Base-by-base conservation (phyloP, 1,140 invertebrate species). In the Aplysia californica region DNA sequence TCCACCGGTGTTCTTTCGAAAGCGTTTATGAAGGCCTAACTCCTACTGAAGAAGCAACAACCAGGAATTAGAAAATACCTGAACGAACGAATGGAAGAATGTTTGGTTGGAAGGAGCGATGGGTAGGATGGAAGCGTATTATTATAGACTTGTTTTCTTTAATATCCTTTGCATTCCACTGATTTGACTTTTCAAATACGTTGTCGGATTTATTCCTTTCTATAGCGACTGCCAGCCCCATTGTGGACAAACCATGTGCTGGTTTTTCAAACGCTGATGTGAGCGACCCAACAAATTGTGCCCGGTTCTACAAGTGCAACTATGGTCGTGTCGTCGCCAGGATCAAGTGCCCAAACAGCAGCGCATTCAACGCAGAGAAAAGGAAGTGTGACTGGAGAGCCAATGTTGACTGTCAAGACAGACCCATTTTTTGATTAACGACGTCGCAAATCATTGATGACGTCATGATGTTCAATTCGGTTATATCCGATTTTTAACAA, bases 291-390 rank as follows among this genome's bases (percentile, higher is more conserved):
- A 75, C 50, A 31, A 55, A 83, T 64, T 83, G 82, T 38, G 70
- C 67, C 69, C 72, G 82, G 26, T 83, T 83, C 69, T 83, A 81
- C 75, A 83, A 83, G 67, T 83, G 82, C 56, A 83, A 83, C 76
- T 79, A 83, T 61, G 82, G 82, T n/a, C 76, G 82, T 0, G 82
- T 83, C 4, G 82, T 83, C 18, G 82, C 82, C 10, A 59, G 82
- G 4, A 81, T 83, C 74, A 78, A 78, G 20, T 83, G 82, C 44
- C 82, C 82, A 3, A 29, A 70, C 67, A 80, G 79, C 76, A 81
- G 80, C 65, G 80, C 80, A 35, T 83, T 81, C 77, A 76, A 75
- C 26, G 58, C 31, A 5, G 73, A 76, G 29, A 75, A 76, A n/a
- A 75, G 69, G 15, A 81, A 80, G 36, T 83, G 82, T 55, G 82